Conservation (phyloP, 2,888 invertebrate species). For the Ditula angustiorana region DNA sequence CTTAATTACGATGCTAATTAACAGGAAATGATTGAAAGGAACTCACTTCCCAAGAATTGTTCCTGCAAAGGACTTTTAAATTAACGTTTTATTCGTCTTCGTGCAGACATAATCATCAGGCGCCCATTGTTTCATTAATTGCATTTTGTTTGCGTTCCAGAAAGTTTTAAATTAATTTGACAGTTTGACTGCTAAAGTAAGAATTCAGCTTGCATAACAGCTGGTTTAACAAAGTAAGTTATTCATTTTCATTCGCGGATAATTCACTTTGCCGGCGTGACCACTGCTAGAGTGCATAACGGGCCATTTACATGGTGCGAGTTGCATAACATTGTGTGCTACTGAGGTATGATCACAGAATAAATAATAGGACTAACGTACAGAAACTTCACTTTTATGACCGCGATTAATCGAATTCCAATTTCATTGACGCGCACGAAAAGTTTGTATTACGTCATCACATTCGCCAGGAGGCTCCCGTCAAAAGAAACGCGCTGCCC, state of each 20-base stretch:
- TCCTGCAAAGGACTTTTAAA: conserved; percentile 4
- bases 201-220: background rate
- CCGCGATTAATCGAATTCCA: too few species aligned
- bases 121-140: conserved; percentile 19
- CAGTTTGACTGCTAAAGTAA: background rate
- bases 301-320: too few species aligned
- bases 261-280: conserved; percentile 22
- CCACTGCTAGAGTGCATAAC: too few species aligned
- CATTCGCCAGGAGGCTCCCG: too few species aligned
- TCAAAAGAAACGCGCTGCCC: too few species aligned
- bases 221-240: conserved; percentile 5
- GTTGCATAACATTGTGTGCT: too few species aligned
- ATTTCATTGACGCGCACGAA: too few species aligned
- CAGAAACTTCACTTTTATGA: too few species aligned
- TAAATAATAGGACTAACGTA: too few species aligned
- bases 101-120: conserved; percentile 6
- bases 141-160: conserved; percentile 4
- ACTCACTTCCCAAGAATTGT: background rate
- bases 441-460: too few species aligned
- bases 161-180: conserved; percentile 21
- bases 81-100: conserved; percentile 5
- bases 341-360: too few species aligned
- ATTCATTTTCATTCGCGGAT: conserved; percentile 30
- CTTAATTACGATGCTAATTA: conserved; percentile 14
- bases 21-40: conserved; percentile 9